phyloP scores from a whole-genome alignment of 2,888 invertebrate genomes.

The Chalcis sispes region DNA sequence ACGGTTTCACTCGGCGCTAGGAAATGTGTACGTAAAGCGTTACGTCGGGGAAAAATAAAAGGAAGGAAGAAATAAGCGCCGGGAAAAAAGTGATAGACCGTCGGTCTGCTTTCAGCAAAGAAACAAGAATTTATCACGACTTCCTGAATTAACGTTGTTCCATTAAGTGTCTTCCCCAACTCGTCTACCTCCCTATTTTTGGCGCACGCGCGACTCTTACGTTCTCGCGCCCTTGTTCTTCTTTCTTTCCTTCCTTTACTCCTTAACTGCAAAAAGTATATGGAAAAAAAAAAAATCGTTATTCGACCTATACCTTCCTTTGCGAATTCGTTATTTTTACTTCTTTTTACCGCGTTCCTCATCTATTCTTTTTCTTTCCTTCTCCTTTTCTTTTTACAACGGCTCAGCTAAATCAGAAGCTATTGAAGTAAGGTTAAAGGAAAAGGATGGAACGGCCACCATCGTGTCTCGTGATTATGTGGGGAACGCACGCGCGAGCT shows the following conservation, averaged over 20 bases:
- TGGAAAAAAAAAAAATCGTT: too few relatives aligned
- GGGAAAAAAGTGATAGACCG: neutral
- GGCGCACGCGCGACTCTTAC: neutral
- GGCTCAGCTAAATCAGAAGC: constrained; percentile 22
- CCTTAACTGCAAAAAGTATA: too few relatives aligned
- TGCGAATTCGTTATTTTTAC: constrained; percentile 13
- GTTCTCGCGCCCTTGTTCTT: neutral
- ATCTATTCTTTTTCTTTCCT: neutral
- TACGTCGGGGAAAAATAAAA: neutral
- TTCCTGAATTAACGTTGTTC: constrained; percentile 51
- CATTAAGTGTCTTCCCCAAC: constrained; percentile 15
- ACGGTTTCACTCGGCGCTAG: neutral
- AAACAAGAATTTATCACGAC: constrained; percentile 54
- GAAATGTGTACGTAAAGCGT: neutral
- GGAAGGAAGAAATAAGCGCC: neutral
- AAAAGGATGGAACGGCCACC: too few relatives aligned
- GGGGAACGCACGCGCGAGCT: constrained; percentile 12
- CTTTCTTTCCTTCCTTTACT: neutral
- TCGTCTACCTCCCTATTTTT: neutral
- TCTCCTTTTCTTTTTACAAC: constrained; percentile 3
- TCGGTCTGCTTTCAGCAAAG: neutral
- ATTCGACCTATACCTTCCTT: neutral
- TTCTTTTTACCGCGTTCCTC: too few relatives aligned
- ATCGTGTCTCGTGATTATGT: constrained; percentile 11
- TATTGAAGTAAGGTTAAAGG: too few relatives aligned